Base-by-base conservation (phyloP, 2,113 vertebrate genomes). In the Poeciliopsis prolifica region DNA sequence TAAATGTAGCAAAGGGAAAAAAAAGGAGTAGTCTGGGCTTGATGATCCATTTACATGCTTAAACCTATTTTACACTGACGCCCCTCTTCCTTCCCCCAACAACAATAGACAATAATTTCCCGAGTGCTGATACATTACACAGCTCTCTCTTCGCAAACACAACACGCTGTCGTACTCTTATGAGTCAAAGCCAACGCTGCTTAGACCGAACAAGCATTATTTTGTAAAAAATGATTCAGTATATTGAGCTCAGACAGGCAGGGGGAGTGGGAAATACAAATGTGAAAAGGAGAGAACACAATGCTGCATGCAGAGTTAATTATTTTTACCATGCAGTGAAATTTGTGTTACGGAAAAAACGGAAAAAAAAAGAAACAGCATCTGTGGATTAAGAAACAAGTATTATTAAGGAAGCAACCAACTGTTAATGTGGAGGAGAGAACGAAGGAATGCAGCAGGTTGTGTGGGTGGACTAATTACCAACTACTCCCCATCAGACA, bases 91-190 rank as follows among this genome's bases (percentile, higher is more conserved):
- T 86, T 83, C 70, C 69, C 48, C 48, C 63, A 78, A 77, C 81
- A 88, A 90, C 89, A 88, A 92, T 87, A 82, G 88, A 51, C 30
- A 19, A 64, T 93, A 74, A 92, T 91, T 92, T 88, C 74, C 85
- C 72, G 51, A 70, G 86, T 79, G 89, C 80, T 87, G 83, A 87
- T 91, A 85, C 88, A 92, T 92, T 80, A 88, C 79, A 91, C 66
- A 68, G 73, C 73, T 85, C 83, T 85, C 83, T 80, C 65, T 75
- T 65, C 3, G 40, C 37, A 51, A 76, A 81, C 70, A 62, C 35
- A 83, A 82, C 75, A n/a, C 71, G 48, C 26, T 15, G 70, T 60
- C 31, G 44, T 8, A 48, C 77, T 72, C 54, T 81, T 79, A 87
- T 69, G 68, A 86, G 67, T 54, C 68, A 65, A 70, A 28, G 71